Evolutionary conservation across 2,888 invertebrate species (phyloP), one percentile per base, ranked within the genome.

Genomic region (Andrena chrysosceles): DNA sequence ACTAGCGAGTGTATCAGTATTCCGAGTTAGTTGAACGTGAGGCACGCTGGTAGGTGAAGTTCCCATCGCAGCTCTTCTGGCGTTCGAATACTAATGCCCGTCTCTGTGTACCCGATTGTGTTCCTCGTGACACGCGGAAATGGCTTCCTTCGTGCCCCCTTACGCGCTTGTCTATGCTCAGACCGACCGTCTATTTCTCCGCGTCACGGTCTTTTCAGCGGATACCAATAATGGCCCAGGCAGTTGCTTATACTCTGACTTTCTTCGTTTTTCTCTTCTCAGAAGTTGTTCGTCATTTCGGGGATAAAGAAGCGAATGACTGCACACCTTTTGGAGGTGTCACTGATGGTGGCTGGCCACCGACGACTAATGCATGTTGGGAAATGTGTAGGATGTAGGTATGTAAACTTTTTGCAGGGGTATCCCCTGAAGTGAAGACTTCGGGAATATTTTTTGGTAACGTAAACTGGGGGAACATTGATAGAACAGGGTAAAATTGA

Each of bases 61-160:
- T 89, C 89, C 84, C 87, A 89, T 85, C 83, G 83, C 59, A 75
- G 74, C 71, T 87, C 69, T 26, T 64, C 76, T 77, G 63, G 79
- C 73, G 64, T 84, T 87, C 81, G 85, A 89, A 89, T 90, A 83
- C 89, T 85, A 90, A 90, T 89, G 89, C 79, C 67, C 73, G 71
- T 81, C 79, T 73, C 70, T 71, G 63, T 68, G 70, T 73, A 77
- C 60, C 33, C 81, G 81, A 84, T 85, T 85, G 83, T 85, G 33
- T 63, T 77, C 54, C 52, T 56, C 83, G 82, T 80, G 89, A 89
- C 88, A 89, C 86, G 78, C 80, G 87, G 83, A 85, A 88, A 89
- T 83, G 74, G 72, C 64, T 85, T 69, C 75, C 85, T 62, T 72
- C 29, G 60, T 63, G 23, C 59, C 56, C 75, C 77, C 54, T 73